phyloP scores from a whole-genome alignment of 2,888 invertebrate genomes.

The Sussaba pulchella region DNA sequence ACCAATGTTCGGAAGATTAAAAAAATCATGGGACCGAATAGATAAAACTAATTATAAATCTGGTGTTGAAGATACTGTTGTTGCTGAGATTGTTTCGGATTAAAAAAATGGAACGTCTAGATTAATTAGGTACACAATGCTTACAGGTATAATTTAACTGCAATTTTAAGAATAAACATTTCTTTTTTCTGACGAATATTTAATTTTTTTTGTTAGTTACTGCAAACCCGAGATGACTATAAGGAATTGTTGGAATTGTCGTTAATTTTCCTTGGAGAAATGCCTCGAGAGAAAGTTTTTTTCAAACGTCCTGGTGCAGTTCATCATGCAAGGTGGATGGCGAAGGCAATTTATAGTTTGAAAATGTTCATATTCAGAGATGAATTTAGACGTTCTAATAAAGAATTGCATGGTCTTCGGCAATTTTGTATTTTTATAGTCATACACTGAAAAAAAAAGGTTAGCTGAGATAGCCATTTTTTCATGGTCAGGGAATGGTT shows the following conservation, averaged over 20 bases:
- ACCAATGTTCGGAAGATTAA: constrained; percentile 47
- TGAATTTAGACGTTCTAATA: constrained; percentile 34
- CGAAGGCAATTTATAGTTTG: constrained; percentile 32
- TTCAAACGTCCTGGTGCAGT: constrained; percentile 24
- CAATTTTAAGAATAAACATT: not conserved
- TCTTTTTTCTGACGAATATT: not conserved
- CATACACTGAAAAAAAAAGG: too few species aligned
- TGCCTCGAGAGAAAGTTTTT: constrained; percentile 5
- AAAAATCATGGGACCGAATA: constrained; percentile 6
- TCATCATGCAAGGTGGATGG: constrained; percentile 37
- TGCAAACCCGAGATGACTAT: constrained; percentile 16
- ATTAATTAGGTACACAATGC: not conserved
- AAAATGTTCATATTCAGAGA: constrained; percentile 35
- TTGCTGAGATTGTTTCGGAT: not conserved
- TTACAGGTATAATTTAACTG: constrained; percentile 1
- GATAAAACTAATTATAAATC: not conserved
- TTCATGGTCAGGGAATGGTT: too few species aligned
- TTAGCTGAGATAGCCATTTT: too few species aligned
- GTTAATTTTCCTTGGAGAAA: constrained; percentile 27
- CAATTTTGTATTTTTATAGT: constrained; percentile 24
- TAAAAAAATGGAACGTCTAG: constrained; percentile 10
- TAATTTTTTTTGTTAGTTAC: constrained; percentile 14
- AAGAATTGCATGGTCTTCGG: constrained; percentile 19
- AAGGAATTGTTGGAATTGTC: constrained; percentile 34
- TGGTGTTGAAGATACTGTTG: not conserved